Conservation (phyloP, 1,140 invertebrate genomes). For the Aricia agestis region DNA sequence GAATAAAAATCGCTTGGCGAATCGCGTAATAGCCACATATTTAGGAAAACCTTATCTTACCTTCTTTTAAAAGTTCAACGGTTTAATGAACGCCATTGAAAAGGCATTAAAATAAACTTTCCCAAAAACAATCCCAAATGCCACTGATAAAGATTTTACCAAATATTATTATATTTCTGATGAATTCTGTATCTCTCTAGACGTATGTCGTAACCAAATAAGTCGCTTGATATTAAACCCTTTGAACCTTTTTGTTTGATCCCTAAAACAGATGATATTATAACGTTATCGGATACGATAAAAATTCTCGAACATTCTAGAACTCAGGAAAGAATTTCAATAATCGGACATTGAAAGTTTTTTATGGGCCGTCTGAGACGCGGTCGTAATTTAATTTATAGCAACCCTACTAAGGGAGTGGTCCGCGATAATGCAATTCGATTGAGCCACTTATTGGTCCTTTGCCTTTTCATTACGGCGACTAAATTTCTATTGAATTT, state of each 20-base stretch:
- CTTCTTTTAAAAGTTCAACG: too few relatives aligned
- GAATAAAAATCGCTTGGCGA: too few relatives aligned
- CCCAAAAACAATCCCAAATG: too few relatives aligned
- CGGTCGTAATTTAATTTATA: constrained; percentile 65
- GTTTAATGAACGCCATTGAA: too few relatives aligned
- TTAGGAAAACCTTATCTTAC: too few relatives aligned
- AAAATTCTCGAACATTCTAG: constrained; percentile 2
- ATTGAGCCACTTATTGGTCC: constrained; percentile 66
- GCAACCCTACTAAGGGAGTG: constrained; percentile 51
- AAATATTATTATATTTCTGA: too few relatives aligned
- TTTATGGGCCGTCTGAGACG: constrained; percentile 54
- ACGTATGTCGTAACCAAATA: neutral
- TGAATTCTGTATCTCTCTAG: too few relatives aligned
- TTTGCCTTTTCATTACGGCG: constrained; percentile 65
- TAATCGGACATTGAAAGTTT: constrained; percentile 50
- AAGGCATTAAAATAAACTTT: too few relatives aligned
- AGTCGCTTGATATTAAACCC: neutral
- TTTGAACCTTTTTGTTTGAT: neutral
- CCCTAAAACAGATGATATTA: neutral
- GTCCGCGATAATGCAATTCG: constrained; percentile 66
- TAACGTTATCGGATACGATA: neutral
- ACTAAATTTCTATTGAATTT: constrained; percentile 51
- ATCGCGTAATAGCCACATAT: too few relatives aligned
- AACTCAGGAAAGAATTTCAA: constrained; percentile 39
- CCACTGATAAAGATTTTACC: too few relatives aligned